Conservation (phyloP, 2,113 vertebrate species). For the Erythrocebus patas region DNA sequence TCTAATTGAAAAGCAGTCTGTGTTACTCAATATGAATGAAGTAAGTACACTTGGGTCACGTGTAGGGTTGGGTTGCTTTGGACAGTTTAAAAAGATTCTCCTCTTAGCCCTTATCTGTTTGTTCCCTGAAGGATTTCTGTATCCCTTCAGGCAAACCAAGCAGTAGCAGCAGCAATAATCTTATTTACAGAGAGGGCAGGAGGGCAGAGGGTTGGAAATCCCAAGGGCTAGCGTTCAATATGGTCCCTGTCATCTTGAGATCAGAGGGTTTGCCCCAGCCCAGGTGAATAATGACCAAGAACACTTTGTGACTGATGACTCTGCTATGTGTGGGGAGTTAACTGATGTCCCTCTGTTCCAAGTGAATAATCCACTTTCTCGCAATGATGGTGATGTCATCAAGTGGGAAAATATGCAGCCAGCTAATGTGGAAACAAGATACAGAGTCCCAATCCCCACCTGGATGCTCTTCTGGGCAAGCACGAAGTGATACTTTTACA, state of each 20-base stretch:
- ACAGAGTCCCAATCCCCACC: not conserved
- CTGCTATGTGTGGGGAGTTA: conserved; percentile 54
- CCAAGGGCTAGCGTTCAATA: conserved; percentile 51
- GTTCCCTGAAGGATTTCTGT: conserved; percentile 54
- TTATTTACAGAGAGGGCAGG: conserved; percentile 65
- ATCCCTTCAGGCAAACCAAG: conserved; percentile 34
- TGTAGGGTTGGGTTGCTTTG: conserved; percentile 15
- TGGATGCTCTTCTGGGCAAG: not conserved
- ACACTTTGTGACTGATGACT: conserved; percentile 65
- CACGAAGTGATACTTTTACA: not conserved
- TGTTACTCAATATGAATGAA: conserved; percentile 13
- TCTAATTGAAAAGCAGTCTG: conserved; percentile 5
- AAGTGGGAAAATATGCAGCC: conserved; percentile 6
- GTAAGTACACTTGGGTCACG: conserved; percentile 24
- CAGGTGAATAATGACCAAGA: conserved; percentile 69
- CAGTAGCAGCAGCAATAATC: conserved; percentile 65
- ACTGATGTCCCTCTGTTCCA: conserved; percentile 60
- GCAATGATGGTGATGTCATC: conserved; percentile 38
- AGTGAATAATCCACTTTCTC: conserved; percentile 63
- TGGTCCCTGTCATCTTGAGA: conserved; percentile 57
- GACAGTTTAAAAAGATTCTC: conserved; percentile 40
- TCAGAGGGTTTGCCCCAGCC: conserved; percentile 46
- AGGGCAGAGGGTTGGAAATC: conserved; percentile 56
- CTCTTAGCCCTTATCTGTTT: conserved; percentile 29
- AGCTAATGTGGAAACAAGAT: conserved; percentile 20